Evolutionary conservation across 1,140 invertebrate genomes (phyloP), one percentile per base, ranked within the genome.

Genomic region (Megalopta genalis): DNA sequence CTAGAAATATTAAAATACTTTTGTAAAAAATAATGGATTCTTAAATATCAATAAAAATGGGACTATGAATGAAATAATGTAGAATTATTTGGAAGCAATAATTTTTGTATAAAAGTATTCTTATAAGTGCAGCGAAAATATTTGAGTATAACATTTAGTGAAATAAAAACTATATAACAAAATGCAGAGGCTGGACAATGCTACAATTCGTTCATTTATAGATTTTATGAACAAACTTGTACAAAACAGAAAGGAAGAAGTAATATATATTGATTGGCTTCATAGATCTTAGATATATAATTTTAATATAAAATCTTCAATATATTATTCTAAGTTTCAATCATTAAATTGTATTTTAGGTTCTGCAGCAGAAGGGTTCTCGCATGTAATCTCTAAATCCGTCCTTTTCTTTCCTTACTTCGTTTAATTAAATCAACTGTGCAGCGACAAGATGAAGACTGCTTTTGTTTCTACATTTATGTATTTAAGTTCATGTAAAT

Each of bases 341-440:
- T 72, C 71, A 76, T 82, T 86, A 69, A 60, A 78, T 87, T 87
- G 42, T 88, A 86, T 93, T 93, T 83, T 92, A 94, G 94, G 93
- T 94, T 85, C 93, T 97, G 89, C 96, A 97, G 91, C 97, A 98
- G 92, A 98, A 97, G 93, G 97, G 97, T 84, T 97, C 97, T 88
- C 94, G 97, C 88, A 98, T 98, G 96, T 98, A 95, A 94, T 90
- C 85, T 90, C 86, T 89, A 90, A 86, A 89, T 85, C 84, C 80
- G 88, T 88, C 87, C 88, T 84, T 82, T 72, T 83, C 80, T 83
- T 88, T 84, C 80, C 81, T 86, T 83, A 86, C 80, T 85, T 89
- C 87, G 86, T 87, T 87, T 83, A 74, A 81, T 88, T 90, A 83
- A 79, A 86, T 79, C 85, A 87, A 80, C 86, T 87, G 78, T 71